Evolutionary conservation across 2,113 vertebrate genomes (phyloP), one percentile per base, ranked within the genome.

Genomic region (Chaetodon trifascialis): DNA sequence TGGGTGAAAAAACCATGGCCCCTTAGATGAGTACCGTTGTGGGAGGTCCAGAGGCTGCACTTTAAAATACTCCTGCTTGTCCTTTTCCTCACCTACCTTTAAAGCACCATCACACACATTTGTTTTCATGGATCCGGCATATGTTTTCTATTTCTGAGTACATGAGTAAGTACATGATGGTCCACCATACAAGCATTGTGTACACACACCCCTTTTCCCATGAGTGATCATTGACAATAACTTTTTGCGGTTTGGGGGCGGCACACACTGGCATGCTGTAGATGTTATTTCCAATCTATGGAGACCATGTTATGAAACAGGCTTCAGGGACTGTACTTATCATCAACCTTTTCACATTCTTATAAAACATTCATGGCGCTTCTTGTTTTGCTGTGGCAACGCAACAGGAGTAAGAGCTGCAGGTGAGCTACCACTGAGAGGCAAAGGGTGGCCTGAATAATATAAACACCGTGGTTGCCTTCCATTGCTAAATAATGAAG

Each of bases 361-460:
- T 69, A 92, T 94, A 84, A 93, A 94, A 93, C 78, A 94, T 92
- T 93, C 89, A 93, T 94, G 85, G 68, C 25, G 0, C 76, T 69
- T 73, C 84, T 84, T 91, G 89, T 91, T 94, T 91, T 86, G 69
- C 80, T 75, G 73, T 66, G 80, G 87, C 87, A 80, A 84, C 52
- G 76, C 88, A 85, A 83, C 83, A 87, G 84, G 85, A 89, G 82
- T 77, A 80, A 23, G 23, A 49, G 64, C 83, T 82, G 78, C 83
- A 86, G 88, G 90, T 82, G 89, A 91, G 49, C 82, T 5, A 44
- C 60, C 73, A 54, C 82, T 67, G 86, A 83, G 73, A 86, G 60
- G 79, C 63, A 88, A 92, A 69, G 7, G 46, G 46, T 58, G 60
- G 34, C 72, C 77, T 76, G 79, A 78, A 86, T 86, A 87, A 89